Base-by-base conservation (phyloP, 1,140 invertebrate species). In the Potamilus streckersoni region DNA sequence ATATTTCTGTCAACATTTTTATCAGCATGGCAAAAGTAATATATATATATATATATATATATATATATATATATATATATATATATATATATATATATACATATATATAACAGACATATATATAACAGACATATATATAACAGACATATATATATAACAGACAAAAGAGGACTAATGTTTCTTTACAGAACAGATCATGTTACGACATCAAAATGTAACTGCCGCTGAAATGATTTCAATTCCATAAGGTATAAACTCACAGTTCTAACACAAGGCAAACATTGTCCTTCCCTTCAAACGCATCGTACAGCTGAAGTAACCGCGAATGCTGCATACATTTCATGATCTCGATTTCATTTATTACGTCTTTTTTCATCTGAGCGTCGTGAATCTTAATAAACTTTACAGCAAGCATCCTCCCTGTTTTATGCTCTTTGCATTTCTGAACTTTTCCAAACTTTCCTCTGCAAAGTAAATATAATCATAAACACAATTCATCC, bases 391-490 rank as follows among this genome's bases (percentile, higher is more conserved):
- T 94, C 60, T 93, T 94, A 62, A 99, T 95, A 86, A 98, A 96
- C 90, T 99, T 99, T 0, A 96, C 97, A 1, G 98, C 98, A 76
- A 99, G 91, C 74, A 93, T 92, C 67, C 96, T 89, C 0, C 94
- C 94, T 0, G 94, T 95, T 17, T 90, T 90, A 88, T 95, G 96
- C 88, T 98, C 96, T 74, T 92, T 92, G 88, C 97, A 99, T 86
- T 94, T 93, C 91, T 97, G 98, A 12, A 99, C 98, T 31, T 96
- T 97, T 23, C 97, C 97, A 90, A 99, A 99, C 93, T 99, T 99
- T 3, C 98, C 98, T 81, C 98, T 99, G 90, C 31, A 83, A 79
- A 71, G 76, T 69, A 68, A 69, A 15, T 69, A 16, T 70, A n/a
- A 49, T 8, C 0, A 49, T 49, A 4, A 49, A 49, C 38, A 49